Evolutionary conservation across 2,113 vertebrate genomes (phyloP).

Genomic region (Verasper variegatus): DNA sequence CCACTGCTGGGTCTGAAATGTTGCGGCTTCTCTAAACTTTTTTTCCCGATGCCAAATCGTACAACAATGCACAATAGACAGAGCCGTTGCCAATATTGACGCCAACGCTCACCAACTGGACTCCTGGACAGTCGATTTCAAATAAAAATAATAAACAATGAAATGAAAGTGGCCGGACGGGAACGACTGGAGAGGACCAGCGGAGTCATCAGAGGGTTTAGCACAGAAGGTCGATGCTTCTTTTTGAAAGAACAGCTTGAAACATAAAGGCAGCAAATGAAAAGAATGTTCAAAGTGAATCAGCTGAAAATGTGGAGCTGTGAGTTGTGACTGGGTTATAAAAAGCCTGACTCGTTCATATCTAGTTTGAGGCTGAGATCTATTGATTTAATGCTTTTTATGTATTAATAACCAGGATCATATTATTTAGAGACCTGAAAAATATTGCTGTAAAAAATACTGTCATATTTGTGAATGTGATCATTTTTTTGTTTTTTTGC

Average conservation of each 20-base stretch:
- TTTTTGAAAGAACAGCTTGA: conserved; percentile 35
- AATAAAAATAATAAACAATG: not conserved
- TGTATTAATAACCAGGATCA: not conserved
- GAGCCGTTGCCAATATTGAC: conserved; percentile 48
- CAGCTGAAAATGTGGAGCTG: conserved; percentile 3
- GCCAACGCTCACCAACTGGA: conserved; percentile 74
- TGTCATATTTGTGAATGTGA: too few species aligned
- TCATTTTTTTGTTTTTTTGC: not conserved
- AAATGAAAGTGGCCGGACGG: not conserved
- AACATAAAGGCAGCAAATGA: conserved; percentile 17
- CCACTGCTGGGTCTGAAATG: conserved; percentile 32
- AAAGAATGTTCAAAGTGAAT: conserved; percentile 15
- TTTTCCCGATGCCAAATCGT: conserved; percentile 41
- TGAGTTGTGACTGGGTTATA: not conserved
- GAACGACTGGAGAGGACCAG: conserved; percentile 24
- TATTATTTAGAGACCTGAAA: too few species aligned
- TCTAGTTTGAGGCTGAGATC: not conserved
- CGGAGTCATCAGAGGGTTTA: conserved; percentile 29
- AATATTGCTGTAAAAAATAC: too few species aligned
- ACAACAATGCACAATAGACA: conserved; percentile 46
- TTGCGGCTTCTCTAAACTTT: conserved; percentile 32
- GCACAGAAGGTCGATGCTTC: conserved; percentile 19
- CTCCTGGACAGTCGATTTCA: conserved; percentile 32
- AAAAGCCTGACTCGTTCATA: not conserved
- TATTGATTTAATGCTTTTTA: not conserved